Base-by-base conservation (phyloP, 92 coral and sea anemone genomes). In the Isaurus tuberculatus region DNA sequence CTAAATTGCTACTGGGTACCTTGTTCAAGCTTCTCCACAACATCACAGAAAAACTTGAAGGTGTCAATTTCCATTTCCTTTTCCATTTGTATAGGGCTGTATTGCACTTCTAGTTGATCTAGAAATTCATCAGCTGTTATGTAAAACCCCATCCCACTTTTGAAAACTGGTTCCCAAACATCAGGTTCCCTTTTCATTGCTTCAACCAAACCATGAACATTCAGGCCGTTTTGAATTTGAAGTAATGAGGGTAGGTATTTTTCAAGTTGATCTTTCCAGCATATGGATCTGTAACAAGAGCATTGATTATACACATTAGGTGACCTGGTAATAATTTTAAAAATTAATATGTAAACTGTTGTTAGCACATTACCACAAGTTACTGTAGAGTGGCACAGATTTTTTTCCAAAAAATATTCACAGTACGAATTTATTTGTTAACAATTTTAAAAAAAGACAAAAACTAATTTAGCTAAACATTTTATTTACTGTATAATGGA, bases 41-140 rank as follows among this genome's bases (percentile, higher is more conserved):
- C 40, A 51, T 71, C 77, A n/a, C 77, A 71, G 16, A 70, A 71
- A 22, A 36, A 42, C 30, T 71, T 71, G 55, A 36, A 71, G 20
- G 70, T 78, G 34, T 80, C 85, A 22, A 80, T 65, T 44, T 80
- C 85, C 65, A 53, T 60, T 28, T 80, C 73, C 65, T 80, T 80
- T 55, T 28, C 11, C 20, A 36, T 74, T 40, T 80, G 74, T 32
- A 65, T 28, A 36, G 36, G 72, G 65, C 85, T 80, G 74, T 65
- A 80, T 25, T 65, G 53, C 23, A 80, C 85, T 22, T 65, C 85
- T 19, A 80, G 73, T 55, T 65, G 25, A 28, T 80, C 74, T 53
- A 80, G 31, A 34, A 63, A 66, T 60, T 40, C 31, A 3, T 40
- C 75, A 80, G 60, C 31, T 17, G 34, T 80, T 26, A 65, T 65